phyloP scores from a whole-genome alignment of 1,140 invertebrate genomes.

The Zophobas morio region DNA sequence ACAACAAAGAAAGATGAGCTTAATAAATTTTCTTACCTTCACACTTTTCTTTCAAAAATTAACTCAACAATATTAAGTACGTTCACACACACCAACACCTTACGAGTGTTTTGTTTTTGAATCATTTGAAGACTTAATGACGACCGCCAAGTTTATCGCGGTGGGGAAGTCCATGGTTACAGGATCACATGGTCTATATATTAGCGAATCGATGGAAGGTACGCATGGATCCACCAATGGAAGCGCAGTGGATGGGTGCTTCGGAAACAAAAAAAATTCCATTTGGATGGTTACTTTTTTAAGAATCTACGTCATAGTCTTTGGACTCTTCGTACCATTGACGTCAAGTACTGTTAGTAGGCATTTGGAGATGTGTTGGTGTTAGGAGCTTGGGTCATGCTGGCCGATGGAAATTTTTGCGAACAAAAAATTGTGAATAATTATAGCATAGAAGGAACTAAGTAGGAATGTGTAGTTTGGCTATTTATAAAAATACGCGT shows the following conservation, averaged over 20 bases:
- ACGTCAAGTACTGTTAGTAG: background rate
- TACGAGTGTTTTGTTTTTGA: conserved; percentile 39
- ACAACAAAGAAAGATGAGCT: conserved; percentile 2
- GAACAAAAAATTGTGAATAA: too few species aligned
- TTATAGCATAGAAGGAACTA: too few species aligned
- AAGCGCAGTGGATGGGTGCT: background rate
- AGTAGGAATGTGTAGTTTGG: too few species aligned
- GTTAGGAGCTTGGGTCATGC: too few species aligned
- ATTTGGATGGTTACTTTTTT: background rate
- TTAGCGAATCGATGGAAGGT: conserved; percentile 5
- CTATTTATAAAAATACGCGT: too few species aligned
- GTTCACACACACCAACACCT: background rate
- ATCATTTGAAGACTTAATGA: conserved; percentile 32
- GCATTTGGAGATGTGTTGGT: too few species aligned
- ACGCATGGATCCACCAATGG: background rate
- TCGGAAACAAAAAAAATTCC: conserved; percentile 1
- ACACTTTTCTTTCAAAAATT: background rate
- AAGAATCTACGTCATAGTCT: background rate
- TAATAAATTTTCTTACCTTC: background rate
- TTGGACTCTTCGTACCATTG: background rate
- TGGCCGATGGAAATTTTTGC: too few species aligned
- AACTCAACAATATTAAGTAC: conserved; percentile 4
- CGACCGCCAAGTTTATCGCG: conserved; percentile 22
- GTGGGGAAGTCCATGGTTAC: conserved; percentile 34
- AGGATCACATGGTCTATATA: background rate